phyloP scores from a whole-genome alignment of 2,797 vertebrate species.

The Remorina albescens region DNA sequence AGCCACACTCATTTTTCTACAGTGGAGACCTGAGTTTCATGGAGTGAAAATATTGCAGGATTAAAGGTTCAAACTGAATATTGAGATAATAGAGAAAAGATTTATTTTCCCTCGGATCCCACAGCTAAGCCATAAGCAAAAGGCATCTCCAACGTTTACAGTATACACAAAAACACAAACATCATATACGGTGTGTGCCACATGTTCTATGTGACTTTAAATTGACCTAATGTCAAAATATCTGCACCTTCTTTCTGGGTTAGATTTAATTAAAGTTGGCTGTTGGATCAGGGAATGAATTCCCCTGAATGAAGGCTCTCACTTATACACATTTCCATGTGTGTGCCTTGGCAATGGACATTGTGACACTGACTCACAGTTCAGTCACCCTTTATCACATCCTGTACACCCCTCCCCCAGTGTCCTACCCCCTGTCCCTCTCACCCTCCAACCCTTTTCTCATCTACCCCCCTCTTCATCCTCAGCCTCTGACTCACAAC shows the following conservation, averaged over 20 bases:
- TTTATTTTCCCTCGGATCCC: too few species aligned
- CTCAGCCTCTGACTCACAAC: conserved; percentile 82
- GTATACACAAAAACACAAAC: too few species aligned
- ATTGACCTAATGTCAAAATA: neutral
- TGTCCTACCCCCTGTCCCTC: conserved; percentile 33
- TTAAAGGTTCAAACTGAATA: neutral
- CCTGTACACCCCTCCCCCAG: conserved; percentile 10
- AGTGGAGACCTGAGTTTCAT: neutral
- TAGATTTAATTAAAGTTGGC: neutral
- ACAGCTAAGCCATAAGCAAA: too few species aligned
- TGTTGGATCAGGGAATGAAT: conserved; percentile 8
- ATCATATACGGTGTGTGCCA: too few species aligned
- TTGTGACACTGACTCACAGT: conserved; percentile 78
- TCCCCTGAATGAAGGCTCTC: neutral
- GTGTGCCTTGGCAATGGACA: conserved; percentile 43
- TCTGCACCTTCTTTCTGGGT: neutral
- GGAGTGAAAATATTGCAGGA: neutral
- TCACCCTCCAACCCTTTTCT: conserved; percentile 33
- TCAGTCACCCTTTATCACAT: conserved; percentile 55
- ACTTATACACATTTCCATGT: neutral
- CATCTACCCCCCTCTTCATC: conserved; percentile 59
- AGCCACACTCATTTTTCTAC: neutral
- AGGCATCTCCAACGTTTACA: too few species aligned
- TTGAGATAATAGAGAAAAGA: too few species aligned
- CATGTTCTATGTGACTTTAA: too few species aligned